Evolutionary conservation across 2,797 vertebrate genomes (phyloP).

Genomic region (Sus cebifrons): DNA sequence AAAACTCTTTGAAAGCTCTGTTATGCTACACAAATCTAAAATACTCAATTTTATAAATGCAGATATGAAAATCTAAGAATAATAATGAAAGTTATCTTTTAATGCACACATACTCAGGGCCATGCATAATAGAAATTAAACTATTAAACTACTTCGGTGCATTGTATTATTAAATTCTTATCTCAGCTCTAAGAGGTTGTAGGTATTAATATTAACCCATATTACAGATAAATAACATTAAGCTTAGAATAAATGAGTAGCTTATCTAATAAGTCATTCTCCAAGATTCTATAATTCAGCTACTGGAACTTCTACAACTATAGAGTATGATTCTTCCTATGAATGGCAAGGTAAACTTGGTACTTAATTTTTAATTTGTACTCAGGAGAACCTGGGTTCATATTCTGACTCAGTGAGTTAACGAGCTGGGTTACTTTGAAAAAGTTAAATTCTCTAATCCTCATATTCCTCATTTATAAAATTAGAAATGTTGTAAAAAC

Average conservation of each 20-base stretch:
- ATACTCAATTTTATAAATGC: not conserved
- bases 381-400: not conserved
- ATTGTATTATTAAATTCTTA: constrained; percentile 57
- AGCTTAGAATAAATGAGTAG: constrained; percentile 16
- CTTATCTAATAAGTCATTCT: not conserved
- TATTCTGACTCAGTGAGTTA: not conserved
- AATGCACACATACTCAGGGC: not conserved
- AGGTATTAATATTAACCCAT: constrained; percentile 21
- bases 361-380: constrained; percentile 16
- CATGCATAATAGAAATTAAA: constrained; percentile 56
- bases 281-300: not conserved
- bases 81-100: constrained; percentile 51
- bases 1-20: constrained; percentile 45
- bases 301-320: not conserved
- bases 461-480: constrained; percentile 37
- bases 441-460: not conserved
- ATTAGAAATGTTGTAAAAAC: not conserved
- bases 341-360: not conserved
- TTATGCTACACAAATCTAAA: not conserved
- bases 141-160: constrained; percentile 26
- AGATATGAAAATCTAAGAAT: not conserved
- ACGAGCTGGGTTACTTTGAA: not conserved
- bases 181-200: not conserved
- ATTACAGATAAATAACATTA: constrained; percentile 21
- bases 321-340: not conserved